Base-by-base conservation (phyloP, 2,888 invertebrate species). In the Papilio demoleus region DNA sequence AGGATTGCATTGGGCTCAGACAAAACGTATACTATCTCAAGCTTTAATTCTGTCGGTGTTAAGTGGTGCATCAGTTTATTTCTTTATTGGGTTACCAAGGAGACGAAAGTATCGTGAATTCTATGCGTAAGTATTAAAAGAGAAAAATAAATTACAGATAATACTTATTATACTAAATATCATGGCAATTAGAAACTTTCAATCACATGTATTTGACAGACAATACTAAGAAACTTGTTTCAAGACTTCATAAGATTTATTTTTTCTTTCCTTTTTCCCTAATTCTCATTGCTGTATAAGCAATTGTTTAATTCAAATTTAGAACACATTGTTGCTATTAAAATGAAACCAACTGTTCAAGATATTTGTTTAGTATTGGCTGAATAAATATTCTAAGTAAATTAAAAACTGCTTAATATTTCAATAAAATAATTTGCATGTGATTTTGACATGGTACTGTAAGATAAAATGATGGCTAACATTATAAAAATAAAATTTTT, bases 121-220 rank as follows among this genome's bases (percentile, higher is more conserved):
- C 84, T 96, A 97, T 93, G 95, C 93, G 97, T 97, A 93, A 93
- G 90, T 86, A 66, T 45, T n/a, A n/a, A n/a, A n/a, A n/a, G n/a
- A n/a, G n/a, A n/a, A n/a, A n/a, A n/a, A n/a, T n/a, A n/a, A n/a
- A n/a, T n/a, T n/a, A n/a, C n/a, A n/a, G n/a, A n/a, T n/a, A n/a
- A n/a, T n/a, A n/a, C n/a, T n/a, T n/a, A n/a, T n/a, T n/a, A n/a
- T n/a, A n/a, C n/a, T n/a, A n/a, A n/a, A n/a, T n/a, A n/a, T n/a
- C n/a, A n/a, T n/a, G n/a, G n/a, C n/a, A n/a, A n/a, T n/a, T n/a
- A n/a, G n/a, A n/a, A n/a, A n/a, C n/a, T n/a, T n/a, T n/a, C n/a
- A n/a, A n/a, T n/a, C n/a, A n/a, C n/a, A n/a, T n/a, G n/a, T n/a
- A n/a, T n/a, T n/a, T n/a, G n/a, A n/a, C n/a, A n/a, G n/a, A n/a